Base-by-base conservation (phyloP, 2,797 vertebrate genomes). In the Eospalax fontanierii region DNA sequence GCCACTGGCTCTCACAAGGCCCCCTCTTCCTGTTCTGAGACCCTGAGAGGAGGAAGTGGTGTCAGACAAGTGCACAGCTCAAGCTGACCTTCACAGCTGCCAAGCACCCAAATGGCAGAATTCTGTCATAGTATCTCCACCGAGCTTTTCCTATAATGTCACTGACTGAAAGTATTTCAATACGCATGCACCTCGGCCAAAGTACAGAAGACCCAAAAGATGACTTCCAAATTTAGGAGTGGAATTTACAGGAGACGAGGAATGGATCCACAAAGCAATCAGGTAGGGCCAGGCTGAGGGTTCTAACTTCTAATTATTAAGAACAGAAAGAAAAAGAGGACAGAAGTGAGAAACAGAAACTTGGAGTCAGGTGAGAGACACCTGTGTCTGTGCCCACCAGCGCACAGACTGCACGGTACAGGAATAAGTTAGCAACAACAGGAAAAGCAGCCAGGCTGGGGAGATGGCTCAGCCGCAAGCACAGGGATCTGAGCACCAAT, bases 141-240 rank as follows among this genome's bases (percentile, higher is more conserved):
- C 4, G 18, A 22, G 71, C 85, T 82, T 43, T 35, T 57, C 68
- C 78, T 35, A 4, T 9, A 10, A 26, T 0, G 12, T 35, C 59
- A 65, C 2, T 6, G 1, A 35, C 0, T 46, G 61, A 66, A 33
- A 80, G 65, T 38, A 46, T 59, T 12, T 30, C 14, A 92, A 66
- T 10, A 54, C 0, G 57, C 35, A 15, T 4, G 26, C 18, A 57
- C 40, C 28, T 65, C 57, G 11, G 80, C 57, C 2, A 2, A 82
- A 63, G 11, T 65, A 63, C 3, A 21, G 24, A 81, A n/a, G 59
- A 85, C 78, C 93, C 65, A 63, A 40, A 84, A 81, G 85, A 78
- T 71, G 40, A 63, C 43, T 74, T 88, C 74, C 85, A 82, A 80
- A 97, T 71, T 91, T 15, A 88, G 78, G 88, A 96, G 46, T 66